These are phyloP conservation scores for Nomia melanderi DNA, from an alignment of 1,140 invertebrate species.

Conservation along the genomic window DNA sequence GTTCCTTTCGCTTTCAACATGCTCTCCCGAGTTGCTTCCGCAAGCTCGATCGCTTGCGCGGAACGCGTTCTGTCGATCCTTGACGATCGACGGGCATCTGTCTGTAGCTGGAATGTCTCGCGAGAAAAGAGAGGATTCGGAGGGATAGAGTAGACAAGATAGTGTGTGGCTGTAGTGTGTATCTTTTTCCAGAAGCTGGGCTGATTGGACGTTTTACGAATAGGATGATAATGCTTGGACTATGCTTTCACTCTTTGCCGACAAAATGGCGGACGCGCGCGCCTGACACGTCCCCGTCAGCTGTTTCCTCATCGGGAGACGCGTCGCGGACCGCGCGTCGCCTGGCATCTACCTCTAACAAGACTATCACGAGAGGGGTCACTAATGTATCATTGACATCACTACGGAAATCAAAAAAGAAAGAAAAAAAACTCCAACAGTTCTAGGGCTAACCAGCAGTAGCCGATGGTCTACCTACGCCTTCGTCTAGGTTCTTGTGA, in stretches of 20 bases:
- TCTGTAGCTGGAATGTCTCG: slow-evolving; percentile 1
- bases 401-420: slow-evolving; percentile 55
- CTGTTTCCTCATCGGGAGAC: background rate
- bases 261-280: slow-evolving; percentile 56
- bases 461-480: slow-evolving; percentile 58
- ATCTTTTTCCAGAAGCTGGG: slow-evolving; percentile 58
- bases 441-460: slow-evolving; percentile 49
- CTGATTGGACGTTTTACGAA: slow-evolving; percentile 56
- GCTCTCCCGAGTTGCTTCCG: background rate
- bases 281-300: background rate
- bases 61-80: background rate
- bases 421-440: slow-evolving; percentile 61
- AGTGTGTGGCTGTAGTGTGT: background rate
- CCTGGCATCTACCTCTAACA: slow-evolving; percentile 49
- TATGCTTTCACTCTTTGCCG: slow-evolving; percentile 60
- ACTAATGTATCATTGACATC: slow-evolving; percentile 56
- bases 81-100: background rate
- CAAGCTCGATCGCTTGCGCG: background rate
- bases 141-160: background rate
- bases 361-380: slow-evolving; percentile 58
- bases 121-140: background rate
- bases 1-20: background rate
- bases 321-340: slow-evolving; percentile 38
- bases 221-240: slow-evolving; percentile 36
- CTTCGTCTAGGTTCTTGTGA: slow-evolving; percentile 41